These are phyloP conservation scores for Drosophila kurseongensis DNA, from an alignment of 1,140 invertebrate species.

Conservation along the genomic window DNA sequence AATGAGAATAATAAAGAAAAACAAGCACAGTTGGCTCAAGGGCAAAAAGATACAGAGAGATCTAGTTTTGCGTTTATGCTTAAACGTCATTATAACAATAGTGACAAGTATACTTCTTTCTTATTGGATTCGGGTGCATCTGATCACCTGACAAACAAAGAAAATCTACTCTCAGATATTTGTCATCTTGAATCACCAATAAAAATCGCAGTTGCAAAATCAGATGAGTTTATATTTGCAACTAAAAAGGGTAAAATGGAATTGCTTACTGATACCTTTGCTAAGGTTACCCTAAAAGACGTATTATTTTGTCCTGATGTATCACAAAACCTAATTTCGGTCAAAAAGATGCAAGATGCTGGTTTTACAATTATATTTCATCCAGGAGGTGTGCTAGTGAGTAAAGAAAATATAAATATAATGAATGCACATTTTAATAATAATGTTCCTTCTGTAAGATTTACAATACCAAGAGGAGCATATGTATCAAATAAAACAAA, in stretches of 20 bases:
- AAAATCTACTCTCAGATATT: not conserved
- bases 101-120: not conserved
- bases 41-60: not conserved
- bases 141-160: no score
- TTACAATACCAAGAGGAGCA: no score
- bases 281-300: constrained; percentile 19
- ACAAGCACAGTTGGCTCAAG: not conserved
- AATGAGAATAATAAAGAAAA: constrained; percentile 7
- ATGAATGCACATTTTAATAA: no score
- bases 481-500: no score
- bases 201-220: not conserved
- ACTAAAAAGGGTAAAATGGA: constrained; percentile 1
- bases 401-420: no score
- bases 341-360: constrained; percentile 30
- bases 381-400: no score
- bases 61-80: constrained; percentile 3
- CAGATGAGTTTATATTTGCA: not conserved
- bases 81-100: not conserved
- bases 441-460: no score
- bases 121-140: no score
- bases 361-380: no score
- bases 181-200: not conserved
- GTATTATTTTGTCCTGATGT: constrained; percentile 28
- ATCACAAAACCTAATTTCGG: constrained; percentile 38
- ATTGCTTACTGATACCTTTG: constrained; percentile 11